Conservation (phyloP, 35 echinoderm and acorn worm genomes). For the Eucidaris tribuloides region DNA sequence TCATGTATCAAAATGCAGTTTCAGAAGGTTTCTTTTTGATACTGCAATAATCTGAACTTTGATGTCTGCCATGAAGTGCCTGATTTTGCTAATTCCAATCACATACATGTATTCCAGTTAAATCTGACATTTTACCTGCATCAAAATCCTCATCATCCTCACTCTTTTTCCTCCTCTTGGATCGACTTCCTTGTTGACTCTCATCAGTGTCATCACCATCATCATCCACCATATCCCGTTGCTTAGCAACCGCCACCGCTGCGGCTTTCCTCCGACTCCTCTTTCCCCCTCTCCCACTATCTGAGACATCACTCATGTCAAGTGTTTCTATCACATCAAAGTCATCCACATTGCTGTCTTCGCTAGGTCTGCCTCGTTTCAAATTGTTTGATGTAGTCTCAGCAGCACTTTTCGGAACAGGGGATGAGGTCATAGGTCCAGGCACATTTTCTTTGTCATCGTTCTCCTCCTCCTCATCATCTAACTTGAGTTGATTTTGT, state of each 20-base stretch:
- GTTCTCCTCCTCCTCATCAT: neutral
- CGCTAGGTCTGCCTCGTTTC: neutral
- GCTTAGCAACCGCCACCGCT: slow-evolving; percentile 43
- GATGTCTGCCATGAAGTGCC: too few relatives aligned
- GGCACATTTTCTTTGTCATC: neutral
- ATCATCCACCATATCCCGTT: slow-evolving; percentile 35
- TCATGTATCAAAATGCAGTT: too few relatives aligned
- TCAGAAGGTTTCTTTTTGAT: too few relatives aligned
- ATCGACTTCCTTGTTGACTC: neutral
- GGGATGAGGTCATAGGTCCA: neutral
- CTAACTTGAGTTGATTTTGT: too few relatives aligned
- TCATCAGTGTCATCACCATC: neutral
- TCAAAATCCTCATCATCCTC: slow-evolving; percentile 35
- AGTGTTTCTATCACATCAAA: slow-evolving; percentile 24
- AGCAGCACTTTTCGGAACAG: neutral
- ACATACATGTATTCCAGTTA: too few relatives aligned
- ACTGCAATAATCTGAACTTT: too few relatives aligned
- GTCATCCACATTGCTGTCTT: neutral
- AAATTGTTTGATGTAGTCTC: neutral
- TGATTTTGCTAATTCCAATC: too few relatives aligned
- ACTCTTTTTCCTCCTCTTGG: neutral
- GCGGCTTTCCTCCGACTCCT: slow-evolving; percentile 20
- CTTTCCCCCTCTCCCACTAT: slow-evolving; percentile 5
- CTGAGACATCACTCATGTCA: slow-evolving; percentile 18
- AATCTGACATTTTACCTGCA: slow-evolving; percentile 32